Conservation (phyloP, 2,888 invertebrate genomes). For the Hypena proboscidalis region DNA sequence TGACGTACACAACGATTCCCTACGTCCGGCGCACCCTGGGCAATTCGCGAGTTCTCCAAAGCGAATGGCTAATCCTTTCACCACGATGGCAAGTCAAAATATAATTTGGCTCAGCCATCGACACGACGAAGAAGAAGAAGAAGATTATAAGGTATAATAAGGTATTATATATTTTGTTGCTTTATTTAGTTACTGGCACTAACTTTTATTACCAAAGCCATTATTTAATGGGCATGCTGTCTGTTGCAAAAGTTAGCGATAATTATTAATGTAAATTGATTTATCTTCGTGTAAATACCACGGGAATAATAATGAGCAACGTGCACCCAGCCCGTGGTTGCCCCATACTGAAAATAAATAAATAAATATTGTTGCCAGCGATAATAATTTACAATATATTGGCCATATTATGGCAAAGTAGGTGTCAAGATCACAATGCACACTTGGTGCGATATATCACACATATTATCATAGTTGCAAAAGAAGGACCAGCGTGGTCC, state of each 20-base stretch:
- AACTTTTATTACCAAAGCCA: too few species aligned
- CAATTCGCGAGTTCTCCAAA: too few species aligned
- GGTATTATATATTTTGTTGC: too few species aligned
- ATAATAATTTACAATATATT: constrained; percentile 61
- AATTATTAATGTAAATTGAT: constrained; percentile 45
- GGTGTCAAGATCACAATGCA: constrained; percentile 62
- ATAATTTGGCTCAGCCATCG: too few species aligned
- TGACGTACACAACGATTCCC: too few species aligned
- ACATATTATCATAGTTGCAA: constrained; percentile 58
- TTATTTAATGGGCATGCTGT: too few species aligned
- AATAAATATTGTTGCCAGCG: constrained; percentile 53
- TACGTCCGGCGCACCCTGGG: too few species aligned
- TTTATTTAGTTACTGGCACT: too few species aligned
- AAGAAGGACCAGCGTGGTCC: constrained; percentile 48
- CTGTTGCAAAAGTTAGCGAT: constrained; percentile 15
- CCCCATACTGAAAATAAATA: constrained; percentile 50
- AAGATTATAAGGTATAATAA: too few species aligned
- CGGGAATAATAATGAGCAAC: constrained; percentile 46
- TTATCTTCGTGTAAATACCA: constrained; percentile 43
- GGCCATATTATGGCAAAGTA: constrained; percentile 54
- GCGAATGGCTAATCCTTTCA: too few species aligned
- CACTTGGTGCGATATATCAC: constrained; percentile 64
- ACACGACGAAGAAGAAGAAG: too few species aligned
- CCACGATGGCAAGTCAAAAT: too few species aligned
- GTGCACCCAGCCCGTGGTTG: constrained; percentile 28